Conservation (phyloP, 2,888 invertebrate genomes). For the Emesis furor region DNA sequence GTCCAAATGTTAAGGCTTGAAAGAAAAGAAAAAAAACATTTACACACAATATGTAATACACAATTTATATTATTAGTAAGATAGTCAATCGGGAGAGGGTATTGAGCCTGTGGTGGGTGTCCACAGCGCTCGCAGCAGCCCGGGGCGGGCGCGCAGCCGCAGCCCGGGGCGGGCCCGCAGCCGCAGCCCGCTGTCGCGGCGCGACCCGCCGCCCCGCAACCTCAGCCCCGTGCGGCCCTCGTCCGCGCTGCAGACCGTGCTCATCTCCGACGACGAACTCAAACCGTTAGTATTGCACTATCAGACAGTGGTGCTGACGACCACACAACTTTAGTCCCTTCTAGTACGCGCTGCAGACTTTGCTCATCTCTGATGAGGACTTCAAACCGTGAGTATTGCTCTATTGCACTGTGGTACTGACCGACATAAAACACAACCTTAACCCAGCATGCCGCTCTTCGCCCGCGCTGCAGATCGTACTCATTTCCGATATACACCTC, state of each 20-base stretch:
- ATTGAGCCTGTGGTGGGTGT: too few species aligned
- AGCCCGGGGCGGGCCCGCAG: slow-evolving; percentile 76
- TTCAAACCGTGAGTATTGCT: too few species aligned
- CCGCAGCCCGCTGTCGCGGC: slow-evolving; percentile 85
- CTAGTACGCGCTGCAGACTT: too few species aligned
- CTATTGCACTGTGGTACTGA: too few species aligned
- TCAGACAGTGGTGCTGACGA: too few species aligned
- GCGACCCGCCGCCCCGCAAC: slow-evolving; percentile 81
- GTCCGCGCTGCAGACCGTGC: slow-evolving; percentile 84
- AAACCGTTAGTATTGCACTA: slow-evolving; percentile 80
- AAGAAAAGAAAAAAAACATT: too few species aligned
- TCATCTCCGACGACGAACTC: slow-evolving; percentile 88
- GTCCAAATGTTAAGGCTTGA: too few species aligned
- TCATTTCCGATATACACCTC: slow-evolving; percentile 83
- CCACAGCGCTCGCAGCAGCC: neutral
- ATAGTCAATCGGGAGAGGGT: too few species aligned
- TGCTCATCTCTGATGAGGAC: too few species aligned
- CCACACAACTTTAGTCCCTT: too few species aligned
- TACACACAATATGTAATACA: too few species aligned
- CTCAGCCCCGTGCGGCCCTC: slow-evolving; percentile 79
- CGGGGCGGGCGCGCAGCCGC: slow-evolving; percentile 51
- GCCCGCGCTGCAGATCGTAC: slow-evolving; percentile 84
- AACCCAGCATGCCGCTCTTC: slow-evolving; percentile 78
- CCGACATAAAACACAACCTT: slow-evolving; percentile 77
- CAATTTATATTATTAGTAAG: too few species aligned